Base-by-base conservation (phyloP, 2,888 invertebrate species). In the Drosophila austrosaltans region DNA sequence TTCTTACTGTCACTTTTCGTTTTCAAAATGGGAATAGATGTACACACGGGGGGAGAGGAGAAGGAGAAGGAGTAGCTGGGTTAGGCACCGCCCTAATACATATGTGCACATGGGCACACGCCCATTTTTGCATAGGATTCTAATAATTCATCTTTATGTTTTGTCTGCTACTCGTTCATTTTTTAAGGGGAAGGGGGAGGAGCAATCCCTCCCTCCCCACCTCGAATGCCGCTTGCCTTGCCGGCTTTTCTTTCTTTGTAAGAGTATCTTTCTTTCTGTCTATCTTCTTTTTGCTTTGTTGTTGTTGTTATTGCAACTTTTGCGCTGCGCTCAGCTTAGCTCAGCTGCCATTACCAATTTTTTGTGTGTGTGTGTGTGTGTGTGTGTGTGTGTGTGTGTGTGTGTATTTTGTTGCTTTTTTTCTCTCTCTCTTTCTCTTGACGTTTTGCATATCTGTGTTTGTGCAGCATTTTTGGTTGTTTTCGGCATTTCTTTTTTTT, bases 41-140 rank as follows among this genome's bases (percentile, higher is more conserved):
- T n/a, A 10, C 3, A 8, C 7, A 22, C 8, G 1, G 36, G 36
- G 8, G 8, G 10, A 36, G 36, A 1, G 36, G 36, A 6, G 32
- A 32, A 32, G 10, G 10, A 2, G 36, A 16, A 16, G 36, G 36
- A 8, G 7, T 8, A 8, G 7, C 5, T 4, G 6, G 30, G 30
- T 4, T 28, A 28, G 28, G 32, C 5, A 6, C 2, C 36, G 1
- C 1, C 2, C 36, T 36, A 10, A 16, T 16, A 16, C 16, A 36
- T 36, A 10, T 36, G 36, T 36, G 36, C 36, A 36, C 40, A 81
- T 16, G 16, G 16, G 84, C 84, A 81, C 81, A 83, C 81, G 84
- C 81, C 81, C 72, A 84, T 83, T 81, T 84, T 84, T 81, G 81
- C 81, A 81, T 81, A 81, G 84, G 77, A 81, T 81, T 77, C 81